phyloP scores from a whole-genome alignment of 2,113 vertebrate genomes.

The Oncorhynchus kisutch region DNA sequence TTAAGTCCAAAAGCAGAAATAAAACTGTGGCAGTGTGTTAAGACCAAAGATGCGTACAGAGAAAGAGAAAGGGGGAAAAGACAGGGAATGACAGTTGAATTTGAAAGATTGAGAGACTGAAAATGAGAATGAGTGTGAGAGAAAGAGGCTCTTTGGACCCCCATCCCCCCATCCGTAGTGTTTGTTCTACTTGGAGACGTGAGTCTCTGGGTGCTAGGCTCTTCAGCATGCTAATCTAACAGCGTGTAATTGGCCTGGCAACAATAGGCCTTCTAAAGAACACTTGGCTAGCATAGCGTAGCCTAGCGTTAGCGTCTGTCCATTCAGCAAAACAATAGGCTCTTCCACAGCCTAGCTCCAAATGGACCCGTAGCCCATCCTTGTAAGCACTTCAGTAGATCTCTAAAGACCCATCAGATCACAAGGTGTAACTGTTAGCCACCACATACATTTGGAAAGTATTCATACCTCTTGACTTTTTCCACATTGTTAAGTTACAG shows the following conservation, averaged over 20 bases:
- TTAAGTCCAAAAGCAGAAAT: constrained; percentile 39
- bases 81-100: neutral
- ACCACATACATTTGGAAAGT: no score
- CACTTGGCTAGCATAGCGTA: constrained; percentile 8
- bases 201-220: constrained; percentile 23
- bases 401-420: no score
- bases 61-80: neutral
- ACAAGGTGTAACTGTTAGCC: no score
- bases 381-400: no score
- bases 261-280: constrained; percentile 42
- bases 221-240: constrained; percentile 57
- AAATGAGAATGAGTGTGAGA: neutral
- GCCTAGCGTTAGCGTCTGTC: constrained; percentile 35
- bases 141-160: neutral
- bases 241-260: constrained; percentile 48
- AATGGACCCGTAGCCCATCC: no score
- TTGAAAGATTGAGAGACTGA: constrained; percentile 1
- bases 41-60: neutral
- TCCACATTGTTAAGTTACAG: no score
- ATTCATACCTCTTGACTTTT: no score
- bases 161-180: neutral
- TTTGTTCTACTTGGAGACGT: constrained; percentile 33
- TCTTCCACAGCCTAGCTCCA: neutral
- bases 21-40: constrained; percentile 4
- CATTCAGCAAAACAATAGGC: constrained; percentile 23